These are phyloP conservation scores for Drosophila bifasciata DNA, from an alignment of 1,140 invertebrate genomes.

Conservation along the genomic window DNA sequence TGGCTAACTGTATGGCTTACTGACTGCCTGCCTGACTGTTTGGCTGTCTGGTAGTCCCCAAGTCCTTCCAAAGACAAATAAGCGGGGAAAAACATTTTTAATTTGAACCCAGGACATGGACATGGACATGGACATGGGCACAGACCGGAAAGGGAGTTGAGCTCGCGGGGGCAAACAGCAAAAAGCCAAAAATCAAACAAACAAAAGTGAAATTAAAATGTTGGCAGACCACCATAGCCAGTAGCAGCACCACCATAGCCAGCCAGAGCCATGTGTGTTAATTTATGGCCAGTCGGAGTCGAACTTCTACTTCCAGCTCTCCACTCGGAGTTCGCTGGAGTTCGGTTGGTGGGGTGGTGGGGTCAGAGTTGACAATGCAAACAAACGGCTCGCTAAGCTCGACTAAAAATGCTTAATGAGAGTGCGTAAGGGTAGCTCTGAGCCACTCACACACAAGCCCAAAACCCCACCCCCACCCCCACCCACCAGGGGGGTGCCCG, in stretches of 20 bases:
- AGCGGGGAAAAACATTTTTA: constrained; percentile 56
- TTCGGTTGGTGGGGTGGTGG: too few relatives aligned
- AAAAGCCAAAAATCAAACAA: constrained; percentile 80
- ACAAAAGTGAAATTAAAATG: constrained; percentile 71
- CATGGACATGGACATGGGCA: too few relatives aligned
- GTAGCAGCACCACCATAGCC: not conserved
- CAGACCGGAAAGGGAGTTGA: not conserved
- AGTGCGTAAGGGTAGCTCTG: constrained; percentile 52
- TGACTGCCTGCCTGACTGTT: too few relatives aligned
- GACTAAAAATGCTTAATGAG: constrained; percentile 80
- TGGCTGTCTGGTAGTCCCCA: not conserved
- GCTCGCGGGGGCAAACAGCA: constrained; percentile 57
- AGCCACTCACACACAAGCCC: constrained; percentile 9
- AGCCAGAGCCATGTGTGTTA: constrained; percentile 46
- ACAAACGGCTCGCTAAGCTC: constrained; percentile 78
- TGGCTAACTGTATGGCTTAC: not conserved
- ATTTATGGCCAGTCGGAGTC: constrained; percentile 58
- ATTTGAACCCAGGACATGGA: constrained; percentile 37
- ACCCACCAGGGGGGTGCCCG: not conserved
- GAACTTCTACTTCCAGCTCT: not conserved
- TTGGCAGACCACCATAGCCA: constrained; percentile 10
- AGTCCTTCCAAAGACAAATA: constrained; percentile 59
- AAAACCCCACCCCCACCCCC: not conserved
- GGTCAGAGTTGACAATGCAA: constrained; percentile 68
- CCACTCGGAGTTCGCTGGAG: not conserved